Evolutionary conservation across 2,113 vertebrate genomes (phyloP).

Genomic region (Misgurnus mizolepis): DNA sequence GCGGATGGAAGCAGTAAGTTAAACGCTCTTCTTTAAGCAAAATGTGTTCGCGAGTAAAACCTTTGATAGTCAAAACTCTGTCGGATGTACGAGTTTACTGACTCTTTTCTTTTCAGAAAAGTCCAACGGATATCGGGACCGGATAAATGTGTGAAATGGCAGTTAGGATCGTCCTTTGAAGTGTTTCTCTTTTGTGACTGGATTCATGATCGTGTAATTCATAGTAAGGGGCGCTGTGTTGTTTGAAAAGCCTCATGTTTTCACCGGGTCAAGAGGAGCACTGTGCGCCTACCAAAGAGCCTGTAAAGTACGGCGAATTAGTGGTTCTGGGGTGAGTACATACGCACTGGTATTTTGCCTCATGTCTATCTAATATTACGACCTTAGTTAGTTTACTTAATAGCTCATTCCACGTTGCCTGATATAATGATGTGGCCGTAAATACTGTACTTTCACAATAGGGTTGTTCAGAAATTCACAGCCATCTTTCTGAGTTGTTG

Average conservation of each 20-base stretch:
- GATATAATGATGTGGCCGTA: too few relatives aligned
- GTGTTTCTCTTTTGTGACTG: constrained; percentile 50
- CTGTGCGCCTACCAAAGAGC: constrained; percentile 90
- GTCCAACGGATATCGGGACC: not conserved
- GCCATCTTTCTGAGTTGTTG: not conserved
- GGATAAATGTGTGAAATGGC: constrained; percentile 58
- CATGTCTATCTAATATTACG: not conserved
- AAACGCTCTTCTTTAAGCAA: not conserved
- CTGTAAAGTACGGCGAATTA: constrained; percentile 92
- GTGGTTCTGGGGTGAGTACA: constrained; percentile 91
- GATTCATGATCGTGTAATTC: constrained; percentile 39
- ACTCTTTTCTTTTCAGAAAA: not conserved
- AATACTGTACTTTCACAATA: not conserved
- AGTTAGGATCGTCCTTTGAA: constrained; percentile 56
- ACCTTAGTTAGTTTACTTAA: not conserved
- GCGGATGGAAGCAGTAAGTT: constrained; percentile 68
- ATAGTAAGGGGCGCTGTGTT: constrained; percentile 55
- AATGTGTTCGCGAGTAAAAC: not conserved
- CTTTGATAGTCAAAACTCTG: not conserved
- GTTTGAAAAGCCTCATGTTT: constrained; percentile 84
- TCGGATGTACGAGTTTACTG: not conserved
- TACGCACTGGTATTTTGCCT: not conserved
- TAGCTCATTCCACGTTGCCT: not conserved
- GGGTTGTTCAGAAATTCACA: not conserved
- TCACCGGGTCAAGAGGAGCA: constrained; percentile 88